Conservation (phyloP, 2,113 vertebrate species). For the Corydoras maculifer region DNA sequence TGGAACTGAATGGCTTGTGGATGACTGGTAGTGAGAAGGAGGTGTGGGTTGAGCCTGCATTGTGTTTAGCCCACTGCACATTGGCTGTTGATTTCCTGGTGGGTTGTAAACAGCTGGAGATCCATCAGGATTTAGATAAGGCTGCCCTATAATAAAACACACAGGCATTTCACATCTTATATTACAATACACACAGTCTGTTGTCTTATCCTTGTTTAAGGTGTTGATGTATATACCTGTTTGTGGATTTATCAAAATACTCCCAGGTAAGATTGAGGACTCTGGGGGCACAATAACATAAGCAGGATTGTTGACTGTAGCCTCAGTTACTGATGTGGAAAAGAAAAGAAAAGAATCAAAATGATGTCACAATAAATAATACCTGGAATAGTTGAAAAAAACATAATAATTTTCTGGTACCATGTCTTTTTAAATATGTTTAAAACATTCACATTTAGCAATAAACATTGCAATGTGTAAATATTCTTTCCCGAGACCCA, state of each 20-base stretch:
- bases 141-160: slow-evolving; percentile 72
- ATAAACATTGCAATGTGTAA: too few species aligned
- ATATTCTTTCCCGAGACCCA: too few species aligned
- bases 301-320: slow-evolving; percentile 65
- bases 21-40: slow-evolving; percentile 64
- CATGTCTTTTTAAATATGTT: too few species aligned
- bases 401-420: background rate
- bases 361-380: background rate
- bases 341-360: slow-evolving; percentile 46
- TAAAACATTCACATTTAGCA: too few species aligned
- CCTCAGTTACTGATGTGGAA: slow-evolving; percentile 49
- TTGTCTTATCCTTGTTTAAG: background rate
- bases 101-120: slow-evolving; percentile 90
- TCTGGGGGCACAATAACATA: slow-evolving; percentile 82
- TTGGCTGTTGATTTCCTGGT: slow-evolving; percentile 73
- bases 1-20: slow-evolving; percentile 66
- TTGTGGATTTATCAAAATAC: slow-evolving; percentile 88
- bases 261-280: slow-evolving; percentile 88
- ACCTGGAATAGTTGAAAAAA: background rate
- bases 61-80: slow-evolving; percentile 62
- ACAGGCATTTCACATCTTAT: background rate
- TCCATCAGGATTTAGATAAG: slow-evolving; percentile 91
- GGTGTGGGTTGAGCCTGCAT: slow-evolving; percentile 60
- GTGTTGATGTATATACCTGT: slow-evolving; percentile 69
- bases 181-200: background rate